Conservation (phyloP, 2,797 vertebrate genomes). For the Gadopsis marmoratus region DNA sequence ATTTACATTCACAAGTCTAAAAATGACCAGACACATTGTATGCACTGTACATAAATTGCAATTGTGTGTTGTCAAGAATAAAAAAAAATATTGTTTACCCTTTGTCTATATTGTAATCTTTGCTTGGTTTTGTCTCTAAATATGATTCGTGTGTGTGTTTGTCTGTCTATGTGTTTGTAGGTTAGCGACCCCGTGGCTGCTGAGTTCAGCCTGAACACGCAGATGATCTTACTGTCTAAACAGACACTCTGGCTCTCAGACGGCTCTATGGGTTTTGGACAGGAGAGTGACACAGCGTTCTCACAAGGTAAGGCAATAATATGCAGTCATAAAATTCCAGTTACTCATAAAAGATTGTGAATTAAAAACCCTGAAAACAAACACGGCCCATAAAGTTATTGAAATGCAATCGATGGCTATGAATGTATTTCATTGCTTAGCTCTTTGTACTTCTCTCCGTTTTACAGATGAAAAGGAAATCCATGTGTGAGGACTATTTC, state of each 20-base stretch:
- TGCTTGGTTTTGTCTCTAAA: slow-evolving; percentile 8
- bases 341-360: neutral
- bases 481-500: slow-evolving; percentile 5
- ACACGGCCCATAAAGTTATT: neutral
- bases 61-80: neutral
- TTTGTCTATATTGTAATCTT: neutral
- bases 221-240: slow-evolving; percentile 94
- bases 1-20: neutral
- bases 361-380: neutral
- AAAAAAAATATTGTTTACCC: neutral
- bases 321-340: neutral
- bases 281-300: slow-evolving; percentile 93
- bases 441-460: neutral
- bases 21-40: neutral
- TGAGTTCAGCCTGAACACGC: slow-evolving; percentile 97
- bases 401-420: neutral
- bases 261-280: slow-evolving; percentile 95
- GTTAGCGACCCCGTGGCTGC: slow-evolving; percentile 96
- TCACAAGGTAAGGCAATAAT: slow-evolving; percentile 86
- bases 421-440: neutral
- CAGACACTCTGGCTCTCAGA: slow-evolving; percentile 94
- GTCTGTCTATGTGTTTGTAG: slow-evolving; percentile 71
- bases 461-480: slow-evolving; percentile 29
- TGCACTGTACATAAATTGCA: neutral
- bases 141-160: slow-evolving; percentile 4